Percentiles rank a stretch among this genome's conserved stretches.
Evolutionary conservation across 1,140 invertebrate genomes (phyloP).

Genomic region (Zophobas atratus): DNA sequence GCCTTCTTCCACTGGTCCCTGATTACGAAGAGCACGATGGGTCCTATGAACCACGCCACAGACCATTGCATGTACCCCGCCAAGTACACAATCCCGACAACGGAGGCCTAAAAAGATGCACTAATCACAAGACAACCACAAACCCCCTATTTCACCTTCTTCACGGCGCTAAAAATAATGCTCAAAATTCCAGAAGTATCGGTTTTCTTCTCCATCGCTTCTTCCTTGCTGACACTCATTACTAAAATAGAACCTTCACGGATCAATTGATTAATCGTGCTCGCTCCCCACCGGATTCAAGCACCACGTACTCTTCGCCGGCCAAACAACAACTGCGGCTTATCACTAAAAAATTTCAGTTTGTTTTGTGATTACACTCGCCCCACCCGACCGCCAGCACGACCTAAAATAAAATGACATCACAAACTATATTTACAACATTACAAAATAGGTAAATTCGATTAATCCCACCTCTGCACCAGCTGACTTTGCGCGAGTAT

Average conservation of each 20-base stretch:
- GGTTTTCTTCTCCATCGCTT: conserved; percentile 45
- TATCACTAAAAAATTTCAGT: neutral
- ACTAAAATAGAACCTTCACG: neutral
- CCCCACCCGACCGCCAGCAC: conserved; percentile 2
- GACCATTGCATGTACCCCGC: conserved; percentile 89
- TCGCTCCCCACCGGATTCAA: no score
- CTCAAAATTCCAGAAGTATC: conserved; percentile 66
- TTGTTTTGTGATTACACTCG: conserved; percentile 13
- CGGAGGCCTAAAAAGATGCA: conserved; percentile 65
- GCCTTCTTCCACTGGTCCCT: conserved; percentile 85
- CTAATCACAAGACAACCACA: neutral
- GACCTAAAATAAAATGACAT: conserved; percentile 28
- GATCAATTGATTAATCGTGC: no score
- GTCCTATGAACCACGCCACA: conserved; percentile 90
- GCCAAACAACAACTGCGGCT: neutral
- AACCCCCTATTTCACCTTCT: conserved; percentile 66
- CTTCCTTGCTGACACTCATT: conserved; percentile 60
- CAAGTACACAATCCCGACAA: conserved; percentile 82
- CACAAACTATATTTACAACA: conserved; percentile 30
- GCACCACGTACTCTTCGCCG: neutral
- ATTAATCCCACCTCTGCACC: conserved; percentile 1
- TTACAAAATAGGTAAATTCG: conserved; percentile 11
- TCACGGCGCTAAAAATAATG: conserved; percentile 67
- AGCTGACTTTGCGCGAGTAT: conserved; percentile 10
- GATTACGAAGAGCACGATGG: conserved; percentile 84